Base-by-base conservation (phyloP, 30 jellyfish, hydroid and myxozoan species). In the Chrysaora quinquecirrha region DNA sequence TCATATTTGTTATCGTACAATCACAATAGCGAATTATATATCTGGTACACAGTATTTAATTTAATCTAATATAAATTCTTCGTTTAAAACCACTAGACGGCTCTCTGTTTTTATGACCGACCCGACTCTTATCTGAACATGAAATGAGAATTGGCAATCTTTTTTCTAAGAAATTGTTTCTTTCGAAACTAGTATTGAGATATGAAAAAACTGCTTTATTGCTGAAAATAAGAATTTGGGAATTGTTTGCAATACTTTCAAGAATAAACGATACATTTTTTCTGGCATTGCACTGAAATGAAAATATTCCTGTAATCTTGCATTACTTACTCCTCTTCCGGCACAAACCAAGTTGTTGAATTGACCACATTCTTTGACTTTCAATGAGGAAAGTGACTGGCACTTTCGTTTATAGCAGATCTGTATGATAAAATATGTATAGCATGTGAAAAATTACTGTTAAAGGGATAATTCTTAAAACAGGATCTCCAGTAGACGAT, bases 281-380 rank as follows among this genome's bases (percentile, higher is more conserved):
- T 43, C 58, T 16, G 16, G 58, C 16, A 16, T 43, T 9, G 16
- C 58, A 43, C 16, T 9, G 16, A 43, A 9, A 6, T 43, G 16
- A 43, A 9, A 43, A 43, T 43, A 43, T 43, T 43, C 58, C 9
- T 43, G 9, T 16, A 43, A 43, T 16, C 16, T 16, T 6, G 58
- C 16, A 10, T 12, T 10, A 66, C 65, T 66, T 22, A 66, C 78
- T 21, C 64, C 64, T 66, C 78, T 31, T 3, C 78, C 75, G 2
- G 83, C 83, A 71, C 58, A 43, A 6, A 16, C 16, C 16, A 43
- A 16, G 16, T 43, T 43, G 58, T 43, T 43, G 16, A 43, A 9
- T 43, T 43, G 9, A 6, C 58, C 58, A 43, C 58, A 43, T 43
- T 43, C 58, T 16, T 43, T 43, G 58, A 43, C 16, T 16, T 43